These are phyloP conservation scores for Mastacembelus armatus DNA, from an alignment of 2,797 vertebrate genomes.

Conservation along the genomic window DNA sequence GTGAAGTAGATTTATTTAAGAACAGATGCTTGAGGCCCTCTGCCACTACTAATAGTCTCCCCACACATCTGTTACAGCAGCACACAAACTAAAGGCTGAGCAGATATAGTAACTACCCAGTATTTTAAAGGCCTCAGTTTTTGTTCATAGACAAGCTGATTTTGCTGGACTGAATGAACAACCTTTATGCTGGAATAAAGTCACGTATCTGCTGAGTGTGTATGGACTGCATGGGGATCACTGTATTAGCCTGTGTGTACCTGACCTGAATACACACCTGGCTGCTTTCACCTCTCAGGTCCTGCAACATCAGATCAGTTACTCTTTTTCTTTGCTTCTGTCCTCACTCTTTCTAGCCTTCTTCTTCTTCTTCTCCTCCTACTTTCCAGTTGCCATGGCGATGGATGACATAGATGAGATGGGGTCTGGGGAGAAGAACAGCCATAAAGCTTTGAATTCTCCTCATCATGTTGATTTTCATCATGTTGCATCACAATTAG, in stretches of 20 bases:
- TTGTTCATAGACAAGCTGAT: constrained; percentile 51
- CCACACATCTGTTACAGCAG: constrained; percentile 64
- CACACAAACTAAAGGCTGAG: constrained; percentile 35
- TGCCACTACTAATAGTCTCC: constrained; percentile 54
- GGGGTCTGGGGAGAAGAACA: constrained; percentile 7
- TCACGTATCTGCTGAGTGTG: constrained; percentile 9
- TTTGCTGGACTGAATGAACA: constrained; percentile 37
- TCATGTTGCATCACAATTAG: constrained; percentile 49
- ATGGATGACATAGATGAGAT: constrained; percentile 50
- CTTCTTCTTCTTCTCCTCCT: constrained; percentile 16
- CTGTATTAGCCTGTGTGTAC: constrained; percentile 12
- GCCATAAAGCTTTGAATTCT: constrained; percentile 3
- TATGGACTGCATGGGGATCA: background rate
- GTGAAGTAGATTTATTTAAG: constrained; percentile 67
- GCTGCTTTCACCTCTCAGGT: constrained; percentile 62
- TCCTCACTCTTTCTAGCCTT: background rate
- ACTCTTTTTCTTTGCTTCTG: constrained; percentile 16
- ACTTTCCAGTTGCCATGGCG: constrained; percentile 60
- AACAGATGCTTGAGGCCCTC: constrained; percentile 56
- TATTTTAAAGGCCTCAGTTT: constrained; percentile 44
- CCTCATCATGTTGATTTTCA: constrained; percentile 30
- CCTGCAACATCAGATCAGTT: constrained; percentile 42
- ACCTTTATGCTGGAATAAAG: constrained; percentile 55
- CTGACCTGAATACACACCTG: constrained; percentile 46
- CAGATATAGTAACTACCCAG: constrained; percentile 41